A percentile compares a stretch with the other conserved stretches of the same genome.
Conservation (phyloP, 2,113 vertebrate species). For the Toxotes chatareus region DNA sequence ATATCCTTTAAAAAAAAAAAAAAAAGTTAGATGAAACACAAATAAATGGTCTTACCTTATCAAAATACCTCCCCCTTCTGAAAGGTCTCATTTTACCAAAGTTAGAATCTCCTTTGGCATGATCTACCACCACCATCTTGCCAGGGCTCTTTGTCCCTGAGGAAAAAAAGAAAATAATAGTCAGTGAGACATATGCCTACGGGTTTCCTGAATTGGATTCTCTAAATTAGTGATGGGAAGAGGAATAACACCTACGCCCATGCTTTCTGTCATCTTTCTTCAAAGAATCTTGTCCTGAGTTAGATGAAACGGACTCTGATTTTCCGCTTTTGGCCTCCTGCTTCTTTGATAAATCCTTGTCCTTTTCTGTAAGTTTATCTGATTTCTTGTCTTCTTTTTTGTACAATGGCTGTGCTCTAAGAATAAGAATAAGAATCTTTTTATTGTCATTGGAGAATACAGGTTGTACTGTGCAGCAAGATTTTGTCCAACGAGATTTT, state of each 20-base stretch:
- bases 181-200: not conserved
- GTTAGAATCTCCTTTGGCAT: slow-evolving; percentile 87
- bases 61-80: slow-evolving; percentile 90
- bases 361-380: slow-evolving; percentile 93
- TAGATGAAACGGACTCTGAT: slow-evolving; percentile 85
- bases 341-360: slow-evolving; percentile 91
- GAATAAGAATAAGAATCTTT: too few relatives aligned
- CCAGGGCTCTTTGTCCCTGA: slow-evolving; percentile 91
- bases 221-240: not conserved
- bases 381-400: slow-evolving; percentile 97
- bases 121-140: slow-evolving; percentile 87
- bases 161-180: not conserved
- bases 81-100: slow-evolving; percentile 87
- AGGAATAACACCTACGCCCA: slow-evolving; percentile 85
- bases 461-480: too few relatives aligned
- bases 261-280: slow-evolving; percentile 96
- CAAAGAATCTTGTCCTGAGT: slow-evolving; percentile 82
- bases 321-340: slow-evolving; percentile 89
- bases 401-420: slow-evolving; percentile 79
- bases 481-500: too few relatives aligned
- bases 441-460: too few relatives aligned
- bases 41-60: slow-evolving; percentile 86
- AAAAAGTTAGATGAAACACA: not conserved
- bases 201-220: not conserved
- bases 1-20: not conserved